Conservation (phyloP, 1,140 invertebrate genomes). For the Muscidifurax raptorellus region DNA sequence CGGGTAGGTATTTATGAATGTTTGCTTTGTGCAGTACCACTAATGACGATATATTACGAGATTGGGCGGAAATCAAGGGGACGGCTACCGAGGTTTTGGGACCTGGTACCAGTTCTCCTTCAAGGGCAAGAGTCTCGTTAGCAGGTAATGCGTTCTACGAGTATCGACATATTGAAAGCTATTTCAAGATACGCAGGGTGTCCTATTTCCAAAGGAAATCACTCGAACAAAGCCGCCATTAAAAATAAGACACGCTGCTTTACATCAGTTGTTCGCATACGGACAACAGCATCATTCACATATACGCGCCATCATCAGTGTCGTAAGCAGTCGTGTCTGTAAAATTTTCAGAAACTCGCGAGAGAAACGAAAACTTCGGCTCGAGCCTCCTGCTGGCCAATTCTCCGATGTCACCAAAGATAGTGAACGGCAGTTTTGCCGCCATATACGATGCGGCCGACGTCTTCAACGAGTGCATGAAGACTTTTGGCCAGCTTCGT, state of each 20-base stretch:
- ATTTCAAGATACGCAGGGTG: not conserved
- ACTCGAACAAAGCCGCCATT: too few species aligned
- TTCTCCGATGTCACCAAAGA: slow-evolving; percentile 97
- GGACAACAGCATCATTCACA: not conserved
- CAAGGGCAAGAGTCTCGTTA: slow-evolving; percentile 81
- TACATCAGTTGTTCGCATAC: not conserved
- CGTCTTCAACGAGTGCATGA: slow-evolving; percentile 86
- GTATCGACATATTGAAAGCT: not conserved
- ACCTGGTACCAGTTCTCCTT: slow-evolving; percentile 72
- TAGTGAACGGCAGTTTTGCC: slow-evolving; percentile 97
- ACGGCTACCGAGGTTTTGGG: slow-evolving; percentile 85
- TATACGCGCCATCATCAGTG: not conserved
- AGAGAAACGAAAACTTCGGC: slow-evolving; percentile 90
- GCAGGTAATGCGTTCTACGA: slow-evolving; percentile 79
- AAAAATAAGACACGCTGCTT: not conserved
- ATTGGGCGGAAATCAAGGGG: slow-evolving; percentile 92
- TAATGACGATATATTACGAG: slow-evolving; percentile 89
- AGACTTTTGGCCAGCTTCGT: slow-evolving; percentile 82
- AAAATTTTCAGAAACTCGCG: slow-evolving; percentile 82
- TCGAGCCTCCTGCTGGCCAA: slow-evolving; percentile 95
- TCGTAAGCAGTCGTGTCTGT: slow-evolving; percentile 12
- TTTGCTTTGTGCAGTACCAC: slow-evolving; percentile 81
- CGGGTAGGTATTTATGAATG: not conserved
- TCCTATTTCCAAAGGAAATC: not conserved
- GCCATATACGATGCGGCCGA: slow-evolving; percentile 95